Conservation (phyloP, 2,113 vertebrate species). For the Centropus unirufus region DNA sequence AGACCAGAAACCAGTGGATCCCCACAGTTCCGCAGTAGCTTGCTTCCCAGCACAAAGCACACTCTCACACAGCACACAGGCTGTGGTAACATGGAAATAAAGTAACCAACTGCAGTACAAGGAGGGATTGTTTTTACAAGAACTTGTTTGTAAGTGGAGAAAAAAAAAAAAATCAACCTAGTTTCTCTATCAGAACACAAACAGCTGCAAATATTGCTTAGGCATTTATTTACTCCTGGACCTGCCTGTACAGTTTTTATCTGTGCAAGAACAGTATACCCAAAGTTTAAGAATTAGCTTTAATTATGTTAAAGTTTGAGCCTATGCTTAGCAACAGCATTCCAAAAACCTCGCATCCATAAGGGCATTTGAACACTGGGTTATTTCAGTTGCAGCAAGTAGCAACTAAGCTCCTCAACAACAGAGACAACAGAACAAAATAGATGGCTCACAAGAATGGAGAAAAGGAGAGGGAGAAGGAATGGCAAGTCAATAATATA, state of each 20-base stretch:
- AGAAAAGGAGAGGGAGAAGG: neutral
- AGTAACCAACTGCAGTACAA: neutral
- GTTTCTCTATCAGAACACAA: neutral
- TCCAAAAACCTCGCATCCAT: neutral
- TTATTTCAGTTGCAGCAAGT: neutral
- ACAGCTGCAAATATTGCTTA: neutral
- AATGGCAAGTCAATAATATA: neutral
- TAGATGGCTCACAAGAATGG: neutral
- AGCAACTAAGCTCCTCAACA: neutral
- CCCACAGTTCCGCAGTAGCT: neutral
- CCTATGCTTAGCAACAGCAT: neutral
- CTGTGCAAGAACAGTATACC: neutral
- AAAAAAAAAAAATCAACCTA: neutral
- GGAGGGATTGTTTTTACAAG: neutral
- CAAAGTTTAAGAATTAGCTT: neutral
- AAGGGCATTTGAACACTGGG: neutral
- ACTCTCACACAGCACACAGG: neutral
- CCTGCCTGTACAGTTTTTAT: neutral
- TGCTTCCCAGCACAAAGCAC: neutral
- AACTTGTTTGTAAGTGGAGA: neutral
- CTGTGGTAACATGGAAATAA: neutral
- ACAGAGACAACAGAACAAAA: neutral
- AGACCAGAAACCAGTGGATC: neutral
- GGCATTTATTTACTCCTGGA: neutral
- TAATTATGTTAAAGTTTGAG: neutral